Evolutionary conservation across 2,113 vertebrate species (phyloP).

Genomic region (Myiopsitta monachus): DNA sequence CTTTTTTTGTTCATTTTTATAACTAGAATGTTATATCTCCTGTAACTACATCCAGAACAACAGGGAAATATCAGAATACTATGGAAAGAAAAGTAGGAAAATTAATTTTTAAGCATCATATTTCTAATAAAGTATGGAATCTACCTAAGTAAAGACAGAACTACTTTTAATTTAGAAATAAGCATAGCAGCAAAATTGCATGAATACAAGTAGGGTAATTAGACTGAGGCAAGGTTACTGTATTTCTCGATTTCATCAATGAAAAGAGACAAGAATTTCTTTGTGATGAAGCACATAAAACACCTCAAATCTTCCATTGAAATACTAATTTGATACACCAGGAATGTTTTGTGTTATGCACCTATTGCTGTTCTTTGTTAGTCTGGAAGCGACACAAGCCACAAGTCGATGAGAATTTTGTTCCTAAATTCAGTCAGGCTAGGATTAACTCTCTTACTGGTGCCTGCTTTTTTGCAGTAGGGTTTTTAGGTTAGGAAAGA

Average conservation of each 20-base stretch:
- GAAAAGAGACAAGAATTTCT: not conserved
- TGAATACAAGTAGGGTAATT: not conserved
- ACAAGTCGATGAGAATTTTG: not conserved
- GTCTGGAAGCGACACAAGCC: not conserved
- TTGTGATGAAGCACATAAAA: not conserved
- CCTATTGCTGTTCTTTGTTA: not conserved
- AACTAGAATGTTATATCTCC: not conserved
- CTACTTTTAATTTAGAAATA: not conserved
- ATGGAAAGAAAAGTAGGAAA: not conserved
- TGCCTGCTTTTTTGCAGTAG: not conserved
- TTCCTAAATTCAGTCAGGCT: not conserved
- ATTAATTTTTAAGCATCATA: not conserved
- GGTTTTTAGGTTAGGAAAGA: not conserved
- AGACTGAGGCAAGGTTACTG: not conserved
- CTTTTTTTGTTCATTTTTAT: not conserved
- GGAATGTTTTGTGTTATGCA: not conserved
- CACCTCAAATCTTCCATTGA: not conserved
- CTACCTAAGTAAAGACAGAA: not conserved
- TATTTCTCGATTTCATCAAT: not conserved
- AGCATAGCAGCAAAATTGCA: not conserved
- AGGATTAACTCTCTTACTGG: not conserved
- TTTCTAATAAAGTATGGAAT: not conserved
- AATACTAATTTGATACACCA: not conserved
- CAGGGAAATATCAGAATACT: not conserved
- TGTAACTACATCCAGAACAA: not conserved